Percentiles rank a stretch among this genome's conserved stretches.
Conservation (phyloP, 2,888 invertebrate genomes). For the Thysanoteuthis rhombus region DNA sequence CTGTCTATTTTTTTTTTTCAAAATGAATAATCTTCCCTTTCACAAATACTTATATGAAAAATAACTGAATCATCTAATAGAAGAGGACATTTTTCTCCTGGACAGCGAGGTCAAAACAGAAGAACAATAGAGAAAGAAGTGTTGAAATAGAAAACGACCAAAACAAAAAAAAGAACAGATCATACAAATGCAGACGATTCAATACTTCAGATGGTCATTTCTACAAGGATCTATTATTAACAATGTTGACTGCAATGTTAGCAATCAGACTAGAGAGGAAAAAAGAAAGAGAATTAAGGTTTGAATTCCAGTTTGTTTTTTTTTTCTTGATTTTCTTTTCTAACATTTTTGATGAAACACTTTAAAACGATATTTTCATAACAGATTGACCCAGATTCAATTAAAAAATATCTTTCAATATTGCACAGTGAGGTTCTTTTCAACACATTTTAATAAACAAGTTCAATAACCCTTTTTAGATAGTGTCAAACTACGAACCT, state of each 20-base stretch:
- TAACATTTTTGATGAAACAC: neutral
- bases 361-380: too few species aligned
- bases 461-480: too few species aligned
- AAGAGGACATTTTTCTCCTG: neutral
- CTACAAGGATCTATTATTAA: neutral
- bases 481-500: too few species aligned
- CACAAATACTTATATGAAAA: neutral
- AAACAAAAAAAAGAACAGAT: neutral
- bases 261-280: neutral
- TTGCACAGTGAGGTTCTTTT: neutral
- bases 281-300: neutral
- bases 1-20: too few species aligned
- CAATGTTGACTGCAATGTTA: conserved; percentile 14
- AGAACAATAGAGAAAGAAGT: neutral
- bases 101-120: neutral
- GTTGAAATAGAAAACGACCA: too few species aligned
- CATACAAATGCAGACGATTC: neutral
- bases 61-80: neutral
- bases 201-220: neutral
- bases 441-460: neutral
- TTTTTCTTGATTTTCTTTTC: too few species aligned
- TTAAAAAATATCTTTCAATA: too few species aligned
- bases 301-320: neutral
- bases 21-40: neutral
- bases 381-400: too few species aligned